Evolutionary conservation across 2,888 invertebrate species (phyloP), one percentile per base, ranked within the genome.

Genomic region (Papilio elwesi): DNA sequence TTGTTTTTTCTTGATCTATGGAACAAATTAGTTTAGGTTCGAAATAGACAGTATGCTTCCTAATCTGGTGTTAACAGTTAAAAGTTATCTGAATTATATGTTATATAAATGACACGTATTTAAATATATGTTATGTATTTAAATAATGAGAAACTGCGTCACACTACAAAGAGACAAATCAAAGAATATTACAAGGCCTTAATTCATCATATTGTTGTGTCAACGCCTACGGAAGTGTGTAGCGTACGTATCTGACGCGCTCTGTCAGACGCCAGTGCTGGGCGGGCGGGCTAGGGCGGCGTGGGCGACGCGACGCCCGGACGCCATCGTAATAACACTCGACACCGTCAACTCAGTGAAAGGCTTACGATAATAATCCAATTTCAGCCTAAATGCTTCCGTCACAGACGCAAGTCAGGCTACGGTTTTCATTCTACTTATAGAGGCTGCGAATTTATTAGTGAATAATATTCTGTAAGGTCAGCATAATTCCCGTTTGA

Each of bases 291-390:
- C 38, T 38, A 52, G 52, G 59, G 12, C 51, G 26, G 11, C 43
- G 70, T 55, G 16, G 55, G 65, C 48, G 70, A n/a, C 65, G 70
- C 70, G 70, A 36, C 70, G 48, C 48, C 0, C 15, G 7, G 65
- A 48, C 70, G 65, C 70, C 65, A 55, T 49, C 48, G n/a, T 12
- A 16, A 49, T 65, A 70, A 55, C 70, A 70, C 57, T 48, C 64
- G 63, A 48, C 64, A 70, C 65, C 57, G 55, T 64, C 6, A 65
- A 57, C 11, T 9, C 64, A 38, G 38, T 15, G 26, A 65, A 55
- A 70, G 43, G 63, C 47, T 15, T 47, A 48, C 48, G 47, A 68
- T 68, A 65, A 70, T 70, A 65, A 70, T 70, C 70, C 64, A 55
- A 65, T 70, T 65, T 49, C 38, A 38, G 65, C 55, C 36, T 65